Evolutionary conservation across 2,113 vertebrate genomes (phyloP).

Genomic region (Callaeas wilsoni): DNA sequence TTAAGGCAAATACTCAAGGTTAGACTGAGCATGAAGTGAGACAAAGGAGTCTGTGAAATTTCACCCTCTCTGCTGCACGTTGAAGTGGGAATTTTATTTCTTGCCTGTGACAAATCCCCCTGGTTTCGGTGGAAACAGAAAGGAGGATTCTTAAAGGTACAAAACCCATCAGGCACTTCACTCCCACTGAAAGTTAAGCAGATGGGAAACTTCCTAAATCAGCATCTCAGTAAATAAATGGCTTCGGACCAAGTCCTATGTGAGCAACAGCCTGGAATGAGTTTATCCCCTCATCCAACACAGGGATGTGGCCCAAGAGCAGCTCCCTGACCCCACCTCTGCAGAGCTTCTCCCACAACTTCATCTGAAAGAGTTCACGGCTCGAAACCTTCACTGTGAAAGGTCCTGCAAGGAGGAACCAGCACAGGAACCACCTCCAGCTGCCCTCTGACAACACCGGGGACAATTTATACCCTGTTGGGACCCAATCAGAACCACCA

Average conservation of each 20-base stretch:
- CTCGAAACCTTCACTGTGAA: neutral
- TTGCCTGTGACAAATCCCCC: neutral
- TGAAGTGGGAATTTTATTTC: neutral
- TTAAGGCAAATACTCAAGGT: neutral
- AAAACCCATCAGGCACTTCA: neutral
- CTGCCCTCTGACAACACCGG: fast-evolving
- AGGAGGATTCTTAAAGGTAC: neutral
- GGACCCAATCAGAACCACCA: neutral
- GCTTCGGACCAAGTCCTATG: fast-evolving
- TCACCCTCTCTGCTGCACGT: fast-evolving
- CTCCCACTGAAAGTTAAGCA: neutral
- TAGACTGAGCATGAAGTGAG: neutral
- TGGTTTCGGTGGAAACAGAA: neutral
- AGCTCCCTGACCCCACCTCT: neutral
- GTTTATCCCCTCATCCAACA: fast-evolving
- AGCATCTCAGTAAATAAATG: fast-evolving
- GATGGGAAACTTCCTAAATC: neutral
- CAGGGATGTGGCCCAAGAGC: neutral
- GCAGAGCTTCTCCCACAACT: neutral
- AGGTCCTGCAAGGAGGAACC: neutral
- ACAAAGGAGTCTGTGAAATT: neutral
- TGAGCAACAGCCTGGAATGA: fast-evolving
- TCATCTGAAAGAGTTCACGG: fast-evolving
- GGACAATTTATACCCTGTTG: fast-evolving
- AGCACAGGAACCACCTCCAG: fast-evolving